Conservation (phyloP, 2,113 vertebrate genomes). For the Passer domesticus region DNA sequence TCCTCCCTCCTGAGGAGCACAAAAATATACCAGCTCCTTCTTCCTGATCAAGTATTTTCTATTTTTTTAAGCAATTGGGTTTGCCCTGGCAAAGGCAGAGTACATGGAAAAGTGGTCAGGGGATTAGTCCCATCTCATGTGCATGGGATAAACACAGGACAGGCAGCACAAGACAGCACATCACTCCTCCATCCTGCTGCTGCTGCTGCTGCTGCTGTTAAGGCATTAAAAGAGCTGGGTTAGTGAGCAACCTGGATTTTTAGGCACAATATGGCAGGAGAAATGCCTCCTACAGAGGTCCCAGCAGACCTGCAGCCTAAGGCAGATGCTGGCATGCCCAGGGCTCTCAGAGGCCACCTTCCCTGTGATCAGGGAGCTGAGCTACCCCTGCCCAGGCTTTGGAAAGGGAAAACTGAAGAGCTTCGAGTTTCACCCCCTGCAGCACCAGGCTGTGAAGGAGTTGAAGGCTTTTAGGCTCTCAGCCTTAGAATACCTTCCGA, state of each 20-base stretch:
- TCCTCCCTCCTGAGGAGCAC: background rate
- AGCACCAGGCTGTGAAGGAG: background rate
- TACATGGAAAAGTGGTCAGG: background rate
- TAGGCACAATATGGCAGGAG: background rate
- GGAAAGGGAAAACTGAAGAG: background rate
- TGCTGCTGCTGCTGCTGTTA: background rate
- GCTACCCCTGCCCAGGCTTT: background rate
- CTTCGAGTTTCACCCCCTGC: background rate
- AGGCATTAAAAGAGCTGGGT: background rate
- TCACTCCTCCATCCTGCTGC: background rate
- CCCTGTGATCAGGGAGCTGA: background rate
- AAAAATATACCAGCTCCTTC: background rate
- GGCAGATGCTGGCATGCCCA: accelerated
- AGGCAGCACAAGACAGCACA: background rate
- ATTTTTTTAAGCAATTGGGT: background rate
- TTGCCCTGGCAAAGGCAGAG: background rate
- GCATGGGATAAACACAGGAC: background rate
- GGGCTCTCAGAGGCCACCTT: background rate
- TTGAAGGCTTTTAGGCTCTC: background rate
- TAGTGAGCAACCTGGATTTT: background rate
- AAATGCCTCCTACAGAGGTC: background rate
- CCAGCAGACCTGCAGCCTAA: background rate
- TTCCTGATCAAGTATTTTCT: background rate
- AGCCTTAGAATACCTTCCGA: background rate
- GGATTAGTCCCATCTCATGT: background rate